Base-by-base conservation (phyloP, 2,888 invertebrate species). In the Parnassius orleans region DNA sequence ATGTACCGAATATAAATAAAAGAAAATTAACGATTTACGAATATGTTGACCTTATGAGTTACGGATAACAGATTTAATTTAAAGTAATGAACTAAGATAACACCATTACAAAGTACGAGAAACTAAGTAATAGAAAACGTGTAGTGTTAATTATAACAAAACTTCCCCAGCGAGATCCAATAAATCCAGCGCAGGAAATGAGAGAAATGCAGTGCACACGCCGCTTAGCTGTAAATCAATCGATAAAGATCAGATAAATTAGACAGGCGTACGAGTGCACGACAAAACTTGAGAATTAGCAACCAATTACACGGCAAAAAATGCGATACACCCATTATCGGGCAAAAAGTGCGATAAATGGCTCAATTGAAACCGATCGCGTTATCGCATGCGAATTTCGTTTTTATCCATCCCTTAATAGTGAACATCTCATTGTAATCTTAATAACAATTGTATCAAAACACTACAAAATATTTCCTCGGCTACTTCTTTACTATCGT, bases 301-400 rank as follows among this genome's bases (percentile, higher is more conserved):
- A 75, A 76, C 75, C 79, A 80, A 85, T 86, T 85, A 84, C 69
- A 69, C 65, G 66, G 76, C 73, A 83, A 84, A 80, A 75, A 75
- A 73, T 74, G 70, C 65, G 66, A 67, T 70, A 75, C 74, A 73
- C 65, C 73, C 69, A 77, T 80, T 79, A 79, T 58, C 62, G 60
- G 53, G 71, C 71, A 79, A 80, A 80, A 80, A 78, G 66, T 66
- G 68, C 72, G 68, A 69, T 68, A 74, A 82, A 86, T 77, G 76
- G 72, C 81, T 78, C 75, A 80, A 84, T 84, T 84, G 82, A 77
- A 81, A 82, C 73, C 69, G 78, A 85, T 81, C 75, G 69, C 62
- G 69, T 68, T 75, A 71, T 73, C 65, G 70, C 72, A 76, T 78
- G 79, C 61, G 76, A 77, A 73, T 78, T 75, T 72, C 69, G 74